Evolutionary conservation across 1,140 invertebrate genomes (phyloP), one percentile per base, ranked within the genome.

Genomic region (Hermetia illucens): DNA sequence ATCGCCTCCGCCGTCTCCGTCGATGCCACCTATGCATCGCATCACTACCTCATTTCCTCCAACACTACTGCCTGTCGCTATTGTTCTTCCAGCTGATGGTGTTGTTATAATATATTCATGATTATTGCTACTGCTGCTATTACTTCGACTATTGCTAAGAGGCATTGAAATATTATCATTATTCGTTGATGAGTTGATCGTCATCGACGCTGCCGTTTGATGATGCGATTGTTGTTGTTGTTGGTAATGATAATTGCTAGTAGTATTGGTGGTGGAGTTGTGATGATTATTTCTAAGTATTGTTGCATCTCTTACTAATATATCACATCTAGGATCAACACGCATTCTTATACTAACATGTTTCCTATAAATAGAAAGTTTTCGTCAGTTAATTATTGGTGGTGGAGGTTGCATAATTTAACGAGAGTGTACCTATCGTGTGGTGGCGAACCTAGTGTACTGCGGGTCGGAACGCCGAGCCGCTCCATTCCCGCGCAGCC

Each of bases 401-500:
- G n/a, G 6, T 25, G n/a, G n/a, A 25, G n/a, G 6, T 8, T 37
- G 5, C 20, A 25, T 25, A 21, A 27, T 4, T 13, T 5, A 35
- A 17, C n/a, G 2, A 5, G 5, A 6, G 9, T 39, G 12, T 43
- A 60, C 57, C 57, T 57, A 42, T 60, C 56, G 46, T 60, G 53
- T 38, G 57, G 49, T 41, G 56, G 52, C 51, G 55, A 51, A 44
- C 48, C 51, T 34, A 58, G 48, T 35, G 52, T 45, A 49, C 53
- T 59, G 56, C 57, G 55, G 55, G 52, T 68, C 58, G 68, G 68
- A 69, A 69, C 69, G 64, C 70, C 69, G 65, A 72, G 65, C 65
- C 69, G 67, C 67, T 72, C 70, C 70, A 72, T 72, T 62, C 70
- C 70, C 64, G 69, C 70, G 65, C 68, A 72, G 68, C 70, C 69